A percentile compares a stretch with the other conserved stretches of the same genome.
These are phyloP conservation scores for Hydropsyche tenuis DNA, from an alignment of 1,140 invertebrate genomes.

Conservation along the genomic window DNA sequence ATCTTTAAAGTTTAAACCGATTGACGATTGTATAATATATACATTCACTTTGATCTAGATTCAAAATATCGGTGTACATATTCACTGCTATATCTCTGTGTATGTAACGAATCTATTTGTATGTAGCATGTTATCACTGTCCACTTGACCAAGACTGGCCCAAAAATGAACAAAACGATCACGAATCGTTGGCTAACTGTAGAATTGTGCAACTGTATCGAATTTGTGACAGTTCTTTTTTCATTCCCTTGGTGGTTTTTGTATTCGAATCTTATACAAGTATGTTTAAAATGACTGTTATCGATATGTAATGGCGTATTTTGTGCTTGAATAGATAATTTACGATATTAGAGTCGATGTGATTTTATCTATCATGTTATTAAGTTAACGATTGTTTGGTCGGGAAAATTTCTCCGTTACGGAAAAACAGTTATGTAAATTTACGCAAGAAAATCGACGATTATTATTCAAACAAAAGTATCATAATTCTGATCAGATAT, in stretches of 20 bases:
- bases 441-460: background rate
- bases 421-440: conserved; percentile 15
- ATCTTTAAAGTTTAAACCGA: background rate
- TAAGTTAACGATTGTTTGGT: background rate
- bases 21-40: conserved; percentile 10
- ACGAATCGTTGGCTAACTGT: conserved; percentile 43
- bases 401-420: conserved; percentile 15
- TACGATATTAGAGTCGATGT: too few species aligned
- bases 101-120: conserved; percentile 14
- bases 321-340: too few species aligned
- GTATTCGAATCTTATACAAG: too few species aligned
- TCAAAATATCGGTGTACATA: background rate
- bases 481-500: background rate
- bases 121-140: conserved; percentile 6
- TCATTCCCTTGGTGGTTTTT: background rate
- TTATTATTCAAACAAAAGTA: background rate
- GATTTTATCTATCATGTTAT: too few species aligned
- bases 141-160: conserved; percentile 2
- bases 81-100: background rate
- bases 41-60: conserved; percentile 11
- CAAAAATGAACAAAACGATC: conserved; percentile 33
- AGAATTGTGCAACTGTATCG: conserved; percentile 39
- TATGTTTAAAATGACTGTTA: too few species aligned
- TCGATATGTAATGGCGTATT: too few species aligned
- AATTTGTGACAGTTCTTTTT: conserved; percentile 37